Base-by-base conservation (phyloP, 1,140 invertebrate genomes). In the Maniola jurtina region DNA sequence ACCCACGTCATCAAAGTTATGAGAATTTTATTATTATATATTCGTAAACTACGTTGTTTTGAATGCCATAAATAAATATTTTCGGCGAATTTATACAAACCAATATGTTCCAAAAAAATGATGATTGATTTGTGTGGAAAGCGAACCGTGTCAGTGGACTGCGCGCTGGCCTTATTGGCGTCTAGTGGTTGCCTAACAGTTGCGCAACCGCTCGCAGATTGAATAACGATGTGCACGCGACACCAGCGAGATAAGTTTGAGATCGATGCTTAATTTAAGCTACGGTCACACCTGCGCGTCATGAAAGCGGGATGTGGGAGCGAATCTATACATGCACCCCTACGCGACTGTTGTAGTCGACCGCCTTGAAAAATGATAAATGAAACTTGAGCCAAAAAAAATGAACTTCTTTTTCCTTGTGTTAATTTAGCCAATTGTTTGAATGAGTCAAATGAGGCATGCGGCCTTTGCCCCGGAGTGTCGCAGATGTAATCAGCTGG, bases 141-240 rank as follows among this genome's bases (percentile, higher is more conserved):
- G 66, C 61, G 47, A 68, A 64, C 61, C 61, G 66, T 56, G 66
- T 55, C 66, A 68, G 48, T 47, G 47, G 61, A 54, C 13, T 40
- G 40, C 11, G 38, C 38, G 38, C 38, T n/a, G 56, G 35, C 65
- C 59, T 61, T 62, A 67, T 38, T 42, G 54, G 14, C 34, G 60
- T 36, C 33, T 15, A 54, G n/a, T 40, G 4, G 25, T 63, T 65
- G 47, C 63, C 66, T 55, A 56, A 61, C 25, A 42, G 16, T 68
- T 63, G 59, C 48, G 56, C 61, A 68, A 68, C 15, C 55, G 42
- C 25, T 60, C 6, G 36, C 48, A 52, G 60, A 63, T 63, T 63
- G 61, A 63, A 63, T 63, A 63, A 63, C 50, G 11, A 55, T 63
- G 36, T 54, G 25, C 38, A 45, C 13, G 38, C n/a, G 61, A 62